Evolutionary conservation across 2,888 invertebrate genomes (phyloP).

Genomic region (Lissonota sp.): DNA sequence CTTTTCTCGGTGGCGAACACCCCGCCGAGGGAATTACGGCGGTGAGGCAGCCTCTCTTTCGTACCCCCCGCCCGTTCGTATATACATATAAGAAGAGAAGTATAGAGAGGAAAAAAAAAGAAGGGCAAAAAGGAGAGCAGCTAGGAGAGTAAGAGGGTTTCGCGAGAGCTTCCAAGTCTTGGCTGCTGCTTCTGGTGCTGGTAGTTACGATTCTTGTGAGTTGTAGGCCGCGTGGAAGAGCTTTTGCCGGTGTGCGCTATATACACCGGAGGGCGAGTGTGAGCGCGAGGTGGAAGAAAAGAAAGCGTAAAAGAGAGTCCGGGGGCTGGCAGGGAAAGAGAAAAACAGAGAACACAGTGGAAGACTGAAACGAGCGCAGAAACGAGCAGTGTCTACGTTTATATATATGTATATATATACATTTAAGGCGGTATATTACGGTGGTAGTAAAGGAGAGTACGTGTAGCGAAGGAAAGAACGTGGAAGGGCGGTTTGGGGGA

Average conservation of each 20-base stretch:
- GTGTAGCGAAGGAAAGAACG: conserved; percentile 5
- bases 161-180: conserved; percentile 76
- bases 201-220: conserved; percentile 66
- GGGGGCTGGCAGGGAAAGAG: conserved; percentile 45
- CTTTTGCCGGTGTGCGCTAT: conserved; percentile 42
- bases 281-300: conserved; percentile 17
- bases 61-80: conserved; percentile 13
- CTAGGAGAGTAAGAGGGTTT: conserved; percentile 1
- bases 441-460: conserved; percentile 31
- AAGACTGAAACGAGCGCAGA: conserved; percentile 47
- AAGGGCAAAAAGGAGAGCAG: conserved; percentile 44
- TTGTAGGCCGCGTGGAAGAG: conserved; percentile 67
- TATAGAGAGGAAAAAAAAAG: conserved; percentile 42
- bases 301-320: conserved; percentile 22
- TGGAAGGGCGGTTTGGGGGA: conserved; percentile 21
- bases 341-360: conserved; percentile 55
- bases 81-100: conserved; percentile 2
- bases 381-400: conserved; percentile 36
- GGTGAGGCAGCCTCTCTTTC: conserved; percentile 17
- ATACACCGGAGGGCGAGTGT: conserved; percentile 24
- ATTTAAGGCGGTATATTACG: conserved; percentile 23
- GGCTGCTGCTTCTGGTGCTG: conserved; percentile 63
- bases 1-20: conserved; percentile 46
- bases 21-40: conserved; percentile 57
- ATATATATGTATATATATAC: conserved; percentile 23